Base-by-base conservation (phyloP, 2,888 invertebrate species). In the Aproaerema taeniolella region DNA sequence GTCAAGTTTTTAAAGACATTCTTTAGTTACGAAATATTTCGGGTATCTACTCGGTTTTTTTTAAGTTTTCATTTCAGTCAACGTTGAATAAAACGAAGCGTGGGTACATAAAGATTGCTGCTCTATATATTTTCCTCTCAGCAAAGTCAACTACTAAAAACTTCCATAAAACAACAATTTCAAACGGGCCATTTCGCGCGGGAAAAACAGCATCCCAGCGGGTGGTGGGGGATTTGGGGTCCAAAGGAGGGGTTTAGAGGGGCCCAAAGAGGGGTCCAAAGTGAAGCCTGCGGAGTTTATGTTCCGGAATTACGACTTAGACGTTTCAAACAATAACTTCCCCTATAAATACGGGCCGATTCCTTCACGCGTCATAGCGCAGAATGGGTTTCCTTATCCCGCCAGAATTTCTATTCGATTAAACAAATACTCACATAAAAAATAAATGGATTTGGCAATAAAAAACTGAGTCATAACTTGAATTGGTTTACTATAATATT, bases 101-200 rank as follows among this genome's bases (percentile, higher is more conserved):
- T 28, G 8, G 16, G 36, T 13, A 63, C 54, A 67, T 68, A 76
- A 71, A 77, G 72, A 81, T 79, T 70, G 67, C 61, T 56, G 63
- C 69, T 71, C 71, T 78, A 80, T 80, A 74, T 74, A 79, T 77
- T 80, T 77, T 75, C 73, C 70, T 74, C 67, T 67, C 67, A 58
- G 73, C 74, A 72, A 83, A 85, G 83, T 86, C 83, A 83, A 86
- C 85, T 85, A 82, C 69, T 86, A 85, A 86, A 86, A 86, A 85
- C 74, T 86, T 74, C 82, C 85, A 85, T 86, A 86, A 86, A 86
- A 86, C 82, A 85, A 83, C 86, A 83, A 86, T 86, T 86, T 86
- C 71, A 78, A 86, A 82, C 76, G 79, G 79, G 82, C 86, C 80
- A 85, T 86, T 86, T 82, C 79, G 72, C 71, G 53, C 78, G 71